Evolutionary conservation across 2,113 vertebrate species (phyloP).

Genomic region (Capreolus pygargus): DNA sequence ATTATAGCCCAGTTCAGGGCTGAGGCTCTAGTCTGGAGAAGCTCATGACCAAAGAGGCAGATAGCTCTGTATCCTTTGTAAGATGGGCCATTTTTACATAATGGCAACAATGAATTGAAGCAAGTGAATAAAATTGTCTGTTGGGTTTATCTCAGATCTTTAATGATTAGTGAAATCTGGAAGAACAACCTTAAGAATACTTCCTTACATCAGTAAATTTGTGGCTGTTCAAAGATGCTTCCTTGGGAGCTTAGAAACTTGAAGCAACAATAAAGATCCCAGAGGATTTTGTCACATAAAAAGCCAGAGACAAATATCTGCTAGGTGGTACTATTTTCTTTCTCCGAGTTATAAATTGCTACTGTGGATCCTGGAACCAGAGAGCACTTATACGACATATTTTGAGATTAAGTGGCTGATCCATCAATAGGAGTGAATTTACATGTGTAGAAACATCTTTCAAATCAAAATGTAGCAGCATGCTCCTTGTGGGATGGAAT

Average conservation of each 20-base stretch:
- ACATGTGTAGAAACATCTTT: neutral
- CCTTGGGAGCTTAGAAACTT: neutral
- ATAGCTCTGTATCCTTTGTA: neutral
- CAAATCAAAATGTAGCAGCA: neutral
- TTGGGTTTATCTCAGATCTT: neutral
- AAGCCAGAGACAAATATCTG: neutral
- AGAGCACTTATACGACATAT: fast-evolving
- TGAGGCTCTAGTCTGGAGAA: neutral
- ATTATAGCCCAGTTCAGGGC: neutral
- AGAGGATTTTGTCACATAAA: neutral
- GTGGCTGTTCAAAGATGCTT: neutral
- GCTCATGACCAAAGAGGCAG: neutral
- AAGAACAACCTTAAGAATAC: neutral
- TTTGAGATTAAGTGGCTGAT: neutral
- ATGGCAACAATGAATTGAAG: neutral
- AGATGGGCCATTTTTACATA: neutral
- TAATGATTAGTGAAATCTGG: neutral
- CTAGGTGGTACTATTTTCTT: neutral
- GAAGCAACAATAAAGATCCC: neutral
- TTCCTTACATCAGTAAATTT: neutral
- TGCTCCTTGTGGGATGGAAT: neutral
- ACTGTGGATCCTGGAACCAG: neutral
- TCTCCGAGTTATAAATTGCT: neutral
- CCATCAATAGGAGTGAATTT: neutral
- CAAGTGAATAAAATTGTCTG: neutral